phyloP scores from a whole-genome alignment of 1,140 invertebrate genomes.

The Drosophila simulans region DNA sequence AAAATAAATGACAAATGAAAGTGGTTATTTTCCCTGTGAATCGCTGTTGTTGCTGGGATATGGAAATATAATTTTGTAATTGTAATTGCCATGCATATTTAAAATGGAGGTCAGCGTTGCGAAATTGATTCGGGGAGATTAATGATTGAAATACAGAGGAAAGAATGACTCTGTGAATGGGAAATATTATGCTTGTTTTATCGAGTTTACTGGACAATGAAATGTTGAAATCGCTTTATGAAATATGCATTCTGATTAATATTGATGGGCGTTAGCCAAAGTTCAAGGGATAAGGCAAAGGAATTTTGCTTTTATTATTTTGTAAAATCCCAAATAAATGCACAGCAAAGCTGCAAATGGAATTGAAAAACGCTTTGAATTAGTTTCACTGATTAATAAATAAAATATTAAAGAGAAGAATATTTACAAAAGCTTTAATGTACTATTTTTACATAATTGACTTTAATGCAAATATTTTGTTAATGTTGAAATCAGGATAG shows the following conservation, averaged over 20 bases:
- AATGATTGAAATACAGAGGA: slow-evolving; percentile 43
- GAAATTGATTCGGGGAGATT: slow-evolving; percentile 54
- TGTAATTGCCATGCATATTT: slow-evolving; percentile 58
- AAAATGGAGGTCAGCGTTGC: slow-evolving; percentile 54
- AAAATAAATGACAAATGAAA: slow-evolving; percentile 58
- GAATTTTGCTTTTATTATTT: neutral
- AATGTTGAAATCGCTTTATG: slow-evolving; percentile 42
- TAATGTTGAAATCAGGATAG: neutral
- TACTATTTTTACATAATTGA: neutral
- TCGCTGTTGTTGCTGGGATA: slow-evolving; percentile 10
- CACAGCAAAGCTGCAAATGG: neutral
- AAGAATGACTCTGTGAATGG: slow-evolving; percentile 4
- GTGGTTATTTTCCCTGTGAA: slow-evolving; percentile 22
- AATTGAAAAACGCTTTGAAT: neutral
- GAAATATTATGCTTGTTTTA: slow-evolving; percentile 40
- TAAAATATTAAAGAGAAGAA: neutral
- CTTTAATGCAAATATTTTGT: slow-evolving; percentile 1
- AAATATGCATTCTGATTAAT: slow-evolving; percentile 52
- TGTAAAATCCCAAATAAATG: neutral
- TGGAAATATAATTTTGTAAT: slow-evolving; percentile 60
- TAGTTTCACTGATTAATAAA: neutral
- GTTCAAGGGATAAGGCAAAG: slow-evolving; percentile 1
- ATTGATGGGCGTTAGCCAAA: slow-evolving; percentile 31
- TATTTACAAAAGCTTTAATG: neutral
- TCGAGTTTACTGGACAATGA: slow-evolving; percentile 31